These are phyloP conservation scores for Pseudopodoces humilis DNA, from an alignment of 2,113 vertebrate species.

Conservation along the genomic window DNA sequence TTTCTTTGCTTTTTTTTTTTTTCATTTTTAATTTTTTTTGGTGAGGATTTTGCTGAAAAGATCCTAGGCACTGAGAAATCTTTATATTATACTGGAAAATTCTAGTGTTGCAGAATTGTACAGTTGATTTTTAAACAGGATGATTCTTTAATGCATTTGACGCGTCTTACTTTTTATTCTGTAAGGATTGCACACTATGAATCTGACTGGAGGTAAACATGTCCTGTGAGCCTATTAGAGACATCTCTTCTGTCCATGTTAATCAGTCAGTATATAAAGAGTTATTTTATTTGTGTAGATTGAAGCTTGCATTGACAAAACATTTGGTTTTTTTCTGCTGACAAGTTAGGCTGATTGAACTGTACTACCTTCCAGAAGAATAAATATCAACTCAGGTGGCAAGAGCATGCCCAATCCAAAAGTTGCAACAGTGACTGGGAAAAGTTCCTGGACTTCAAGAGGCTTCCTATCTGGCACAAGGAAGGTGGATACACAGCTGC, in stretches of 20 bases:
- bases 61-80: slow-evolving; percentile 2
- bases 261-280: not conserved
- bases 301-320: not conserved
- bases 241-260: not conserved
- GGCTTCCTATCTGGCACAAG: not conserved
- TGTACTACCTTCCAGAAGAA: not conserved
- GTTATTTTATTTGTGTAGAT: not conserved
- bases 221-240: not conserved
- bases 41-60: slow-evolving; percentile 54
- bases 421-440: not conserved
- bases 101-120: not conserved
- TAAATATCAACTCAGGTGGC: not conserved
- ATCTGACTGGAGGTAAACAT: not conserved
- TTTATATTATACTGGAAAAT: slow-evolving; percentile 8
- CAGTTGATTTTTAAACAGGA: not conserved
- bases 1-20: not conserved
- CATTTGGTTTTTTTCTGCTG: not conserved
- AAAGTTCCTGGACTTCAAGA: not conserved
- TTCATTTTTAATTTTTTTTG: slow-evolving; percentile 3
- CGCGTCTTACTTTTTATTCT: not conserved
- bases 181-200: not conserved
- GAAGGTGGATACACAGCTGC: not conserved
- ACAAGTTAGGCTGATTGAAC: not conserved
- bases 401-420: not conserved
- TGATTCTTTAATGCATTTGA: not conserved